A percentile compares a stretch with the other conserved stretches of the same genome.
These are phyloP conservation scores for Centropyge bicolor DNA, from an alignment of 2,797 vertebrate genomes.

Conservation along the genomic window DNA sequence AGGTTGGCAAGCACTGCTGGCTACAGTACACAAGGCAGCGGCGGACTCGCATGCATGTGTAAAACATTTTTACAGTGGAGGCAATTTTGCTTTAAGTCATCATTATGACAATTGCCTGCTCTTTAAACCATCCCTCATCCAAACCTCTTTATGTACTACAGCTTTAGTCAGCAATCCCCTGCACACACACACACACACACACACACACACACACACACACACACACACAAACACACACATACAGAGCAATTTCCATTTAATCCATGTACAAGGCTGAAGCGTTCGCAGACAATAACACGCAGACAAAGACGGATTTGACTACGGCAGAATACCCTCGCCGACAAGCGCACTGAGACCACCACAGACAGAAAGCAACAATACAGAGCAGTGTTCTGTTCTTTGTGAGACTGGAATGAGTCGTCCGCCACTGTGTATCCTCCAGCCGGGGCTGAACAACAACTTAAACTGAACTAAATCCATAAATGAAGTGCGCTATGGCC, in stretches of 20 bases:
- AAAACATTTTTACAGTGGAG: conserved; percentile 62
- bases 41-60: conserved; percentile 35
- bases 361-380: conserved; percentile 59
- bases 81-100: conserved; percentile 74
- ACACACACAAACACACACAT: too few species aligned
- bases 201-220: conserved; percentile 27
- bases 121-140: conserved; percentile 77
- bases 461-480: conserved; percentile 62
- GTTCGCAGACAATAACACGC: conserved; percentile 79
- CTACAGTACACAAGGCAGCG: conserved; percentile 20
- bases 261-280: conserved; percentile 74
- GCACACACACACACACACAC: conserved; percentile 42
- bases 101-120: conserved; percentile 77
- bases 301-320: conserved; percentile 80
- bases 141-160: conserved; percentile 77
- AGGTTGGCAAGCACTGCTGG: conserved; percentile 40
- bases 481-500: conserved; percentile 34
- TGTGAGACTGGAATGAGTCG: conserved; percentile 49
- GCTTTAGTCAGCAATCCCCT: conserved; percentile 77
- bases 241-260: conserved; percentile 81
- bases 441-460: conserved; percentile 41
- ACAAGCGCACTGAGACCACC: conserved; percentile 57
- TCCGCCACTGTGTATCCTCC: conserved; percentile 44
- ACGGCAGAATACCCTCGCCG: conserved; percentile 62
- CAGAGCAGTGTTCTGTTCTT: conserved; percentile 44